Base-by-base conservation (phyloP, 2,113 vertebrate genomes). In the Bungarus multicinctus region DNA sequence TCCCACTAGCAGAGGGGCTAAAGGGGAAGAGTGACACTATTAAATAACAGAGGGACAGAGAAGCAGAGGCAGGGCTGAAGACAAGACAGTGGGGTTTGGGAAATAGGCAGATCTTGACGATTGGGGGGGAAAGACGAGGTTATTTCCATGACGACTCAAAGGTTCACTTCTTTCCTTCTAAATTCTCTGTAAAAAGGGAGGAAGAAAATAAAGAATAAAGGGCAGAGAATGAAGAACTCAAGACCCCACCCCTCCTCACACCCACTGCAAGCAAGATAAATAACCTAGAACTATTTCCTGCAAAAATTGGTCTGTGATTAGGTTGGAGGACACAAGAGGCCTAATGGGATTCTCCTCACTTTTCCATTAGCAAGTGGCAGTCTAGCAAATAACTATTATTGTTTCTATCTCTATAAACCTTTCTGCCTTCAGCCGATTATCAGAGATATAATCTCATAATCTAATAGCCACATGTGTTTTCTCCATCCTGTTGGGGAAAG, bases 101-200 rank as follows among this genome's bases (percentile, higher is more conserved):
- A 5, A 87, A 25, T 52, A 25, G 57, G 90, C 34, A 53, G 45
- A 64, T 94, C 90, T 92, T 92, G 88, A 87, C 39, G n/a, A 34
- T 47, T 55, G 52, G 87, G 60, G 60, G 60, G 64, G 0, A 60
- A 53, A 25, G 90, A 93, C 85, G 90, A 86, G 69, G 90, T 89
- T 85, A 64, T 89, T 93, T 93, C 91, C 55, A 8, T 89, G 88
- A 50, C 6, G 55, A 86, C 50, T 34, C 69, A 60, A 53, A n/a
- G 39, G 69, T 85, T 94, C 90, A 94, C 93, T 89, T 89, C 90
- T 18, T 91, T 45, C 91, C 93, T 89, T 94, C 93, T 94, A 54
- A 10, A 69, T 34, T 45, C 3, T 52, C 93, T 94, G 69, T 53
- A 58, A 89, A 87, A 54, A 45, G 58, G 20, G 1, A 8, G 27